These are phyloP conservation scores for Saturnia japonica DNA, from an alignment of 2,888 invertebrate genomes.

Conservation along the genomic window DNA sequence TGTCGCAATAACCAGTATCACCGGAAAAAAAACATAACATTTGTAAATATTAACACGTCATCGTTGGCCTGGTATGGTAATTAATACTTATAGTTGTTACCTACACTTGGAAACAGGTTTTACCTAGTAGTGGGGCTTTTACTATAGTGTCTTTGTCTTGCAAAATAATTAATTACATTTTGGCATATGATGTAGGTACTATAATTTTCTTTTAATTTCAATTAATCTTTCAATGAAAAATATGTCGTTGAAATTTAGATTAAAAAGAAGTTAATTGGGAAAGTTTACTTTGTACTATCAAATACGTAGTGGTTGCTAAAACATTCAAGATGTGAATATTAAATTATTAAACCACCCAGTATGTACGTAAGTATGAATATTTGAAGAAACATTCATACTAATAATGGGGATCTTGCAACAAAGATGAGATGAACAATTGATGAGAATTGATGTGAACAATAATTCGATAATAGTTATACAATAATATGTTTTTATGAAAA, in stretches of 20 bases:
- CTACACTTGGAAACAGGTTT: too few species aligned
- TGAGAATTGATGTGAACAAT: too few species aligned
- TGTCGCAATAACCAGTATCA: background rate
- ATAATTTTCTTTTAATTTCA: background rate
- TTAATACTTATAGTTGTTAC: too few species aligned
- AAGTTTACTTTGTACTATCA: background rate
- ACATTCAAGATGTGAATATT: background rate
- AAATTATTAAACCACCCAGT: background rate
- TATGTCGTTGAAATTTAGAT: background rate
- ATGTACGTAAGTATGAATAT: background rate
- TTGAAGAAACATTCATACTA: background rate
- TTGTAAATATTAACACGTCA: background rate
- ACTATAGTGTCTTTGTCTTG: background rate
- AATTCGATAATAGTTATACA: too few species aligned
- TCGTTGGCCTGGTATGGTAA: too few species aligned
- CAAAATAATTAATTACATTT: too few species aligned
- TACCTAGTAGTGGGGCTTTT: background rate
- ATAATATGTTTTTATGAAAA: too few species aligned
- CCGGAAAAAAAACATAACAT: background rate
- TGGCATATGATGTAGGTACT: too few species aligned
- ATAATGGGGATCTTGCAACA: background rate
- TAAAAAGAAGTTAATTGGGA: background rate
- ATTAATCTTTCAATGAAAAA: background rate
- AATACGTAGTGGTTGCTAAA: background rate
- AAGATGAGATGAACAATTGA: too few species aligned